phyloP scores from a whole-genome alignment of 2,113 vertebrate genomes.

The Vanacampus margaritifer region DNA sequence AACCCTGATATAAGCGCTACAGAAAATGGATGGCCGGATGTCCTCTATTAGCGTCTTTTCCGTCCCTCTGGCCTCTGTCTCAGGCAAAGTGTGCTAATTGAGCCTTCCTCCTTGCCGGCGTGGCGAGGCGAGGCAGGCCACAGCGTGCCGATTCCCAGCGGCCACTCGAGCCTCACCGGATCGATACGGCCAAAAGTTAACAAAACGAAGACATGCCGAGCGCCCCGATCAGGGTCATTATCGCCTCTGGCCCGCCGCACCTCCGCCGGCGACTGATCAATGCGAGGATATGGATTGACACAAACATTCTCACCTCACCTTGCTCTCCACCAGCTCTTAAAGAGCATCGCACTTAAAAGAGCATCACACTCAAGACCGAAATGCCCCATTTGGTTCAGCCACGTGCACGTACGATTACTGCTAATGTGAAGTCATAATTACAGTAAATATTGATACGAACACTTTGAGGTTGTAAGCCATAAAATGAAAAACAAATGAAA shows the following conservation, averaged over 20 bases:
- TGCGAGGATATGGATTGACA: conserved; percentile 71
- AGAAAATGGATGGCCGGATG: not conserved
- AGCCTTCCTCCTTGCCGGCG: conserved; percentile 69
- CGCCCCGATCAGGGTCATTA: conserved; percentile 72
- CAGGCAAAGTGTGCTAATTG: conserved; percentile 69
- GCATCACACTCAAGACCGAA: not conserved
- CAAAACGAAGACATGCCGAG: conserved; percentile 73
- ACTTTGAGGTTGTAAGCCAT: too few species aligned
- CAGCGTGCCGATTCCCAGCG: conserved; percentile 68
- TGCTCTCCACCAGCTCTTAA: not conserved
- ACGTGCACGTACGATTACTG: not conserved
- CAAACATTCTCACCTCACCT: conserved; percentile 58
- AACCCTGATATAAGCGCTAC: not conserved
- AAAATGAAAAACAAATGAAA: too few species aligned
- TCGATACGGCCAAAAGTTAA: conserved; percentile 73
- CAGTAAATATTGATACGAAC: too few species aligned
- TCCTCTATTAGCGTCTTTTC: conserved; percentile 1
- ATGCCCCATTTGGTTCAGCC: not conserved
- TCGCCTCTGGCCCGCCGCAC: conserved; percentile 62
- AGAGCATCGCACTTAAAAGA: not conserved
- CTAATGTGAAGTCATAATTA: too few species aligned
- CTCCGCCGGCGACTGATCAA: conserved; percentile 72
- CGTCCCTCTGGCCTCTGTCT: conserved; percentile 31
- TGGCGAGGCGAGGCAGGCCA: conserved; percentile 54
- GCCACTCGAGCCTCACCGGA: conserved; percentile 66